Evolutionary conservation across 1,140 invertebrate species (phyloP), one percentile per base, ranked within the genome.

Genomic region (Drosophila dunni): DNA sequence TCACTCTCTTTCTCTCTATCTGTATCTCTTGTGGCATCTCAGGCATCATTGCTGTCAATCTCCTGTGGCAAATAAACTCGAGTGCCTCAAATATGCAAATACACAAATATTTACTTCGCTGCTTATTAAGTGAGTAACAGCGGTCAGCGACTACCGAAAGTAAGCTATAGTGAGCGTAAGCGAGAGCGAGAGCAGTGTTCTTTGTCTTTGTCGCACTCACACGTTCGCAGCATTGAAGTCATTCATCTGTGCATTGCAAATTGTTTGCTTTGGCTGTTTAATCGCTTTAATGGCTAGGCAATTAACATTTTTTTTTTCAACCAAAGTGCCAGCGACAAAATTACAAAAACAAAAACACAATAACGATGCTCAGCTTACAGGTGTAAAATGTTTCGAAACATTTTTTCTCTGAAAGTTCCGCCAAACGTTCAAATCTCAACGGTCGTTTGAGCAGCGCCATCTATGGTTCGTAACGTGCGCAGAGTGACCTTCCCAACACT

Each of bases 51-150:
- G 81, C 81, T 83, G 81, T 85, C 81, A 88, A 88, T 89, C 84
- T 89, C 83, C 83, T 88, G 83, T 78, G 83, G 84, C 83, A 88
- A 88, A 88, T 88, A 86, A 85, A 81, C 81, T 86, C 81, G 77
- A 88, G 83, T 89, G 84, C 34, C 83, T 86, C 50, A 67, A 29
- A 29, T 79, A 77, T 75, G 84, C 84, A 89, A 88, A 88, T 80
- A 88, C 10, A 51, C 66, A 89, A 79, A 89, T 89, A 89, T 89
- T 89, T 89, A 65, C 84, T 85, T 29, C 70, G 84, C 50, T 70
- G 80, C 88, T 89, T 89, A 89, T 89, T 89, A 84, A 89, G 85
- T 89, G 81, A 84, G 84, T 76, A 73, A 72, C 83, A 78, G 80
- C 69, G 66, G 72, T 70, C 78, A 65, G 65, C 80, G 82, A 83